These are phyloP conservation scores for Clinocottus analis DNA, from an alignment of 2,113 vertebrate genomes.

Conservation along the genomic window DNA sequence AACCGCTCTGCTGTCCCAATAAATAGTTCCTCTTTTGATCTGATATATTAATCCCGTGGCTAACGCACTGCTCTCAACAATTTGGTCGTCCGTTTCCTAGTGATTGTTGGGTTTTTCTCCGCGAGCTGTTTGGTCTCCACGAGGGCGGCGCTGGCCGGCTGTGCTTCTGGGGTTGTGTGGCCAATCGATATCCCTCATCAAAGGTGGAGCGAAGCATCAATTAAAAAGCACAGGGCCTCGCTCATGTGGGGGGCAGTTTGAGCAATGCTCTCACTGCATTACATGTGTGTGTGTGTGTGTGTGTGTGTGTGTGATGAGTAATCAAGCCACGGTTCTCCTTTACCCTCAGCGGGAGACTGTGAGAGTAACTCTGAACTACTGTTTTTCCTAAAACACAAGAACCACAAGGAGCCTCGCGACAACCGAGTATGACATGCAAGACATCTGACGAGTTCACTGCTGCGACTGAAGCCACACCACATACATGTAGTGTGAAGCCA, in stretches of 20 bases:
- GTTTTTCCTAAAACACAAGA: too few species aligned
- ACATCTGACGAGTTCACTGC: slow-evolving; percentile 26
- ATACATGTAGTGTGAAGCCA: too few species aligned
- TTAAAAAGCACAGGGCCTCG: slow-evolving; percentile 72
- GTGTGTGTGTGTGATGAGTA: slow-evolving; percentile 66
- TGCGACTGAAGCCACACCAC: slow-evolving; percentile 19
- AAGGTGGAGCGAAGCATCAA: slow-evolving; percentile 77
- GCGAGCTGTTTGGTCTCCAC: slow-evolving; percentile 60
- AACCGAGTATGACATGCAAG: slow-evolving; percentile 24
- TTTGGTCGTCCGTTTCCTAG: slow-evolving; percentile 74
- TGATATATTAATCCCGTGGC: slow-evolving; percentile 58
- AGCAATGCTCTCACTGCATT: slow-evolving; percentile 68
- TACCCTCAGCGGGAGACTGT: slow-evolving; percentile 52
- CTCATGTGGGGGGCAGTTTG: slow-evolving; percentile 44
- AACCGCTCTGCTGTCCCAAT: slow-evolving; percentile 85
- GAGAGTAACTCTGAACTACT: slow-evolving; percentile 68
- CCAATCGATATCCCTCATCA: slow-evolving; percentile 77
- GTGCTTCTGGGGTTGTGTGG: slow-evolving; percentile 63
- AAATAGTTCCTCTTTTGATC: slow-evolving; percentile 81
- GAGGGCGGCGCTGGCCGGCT: slow-evolving; percentile 41
- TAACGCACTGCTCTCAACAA: slow-evolving; percentile 70
- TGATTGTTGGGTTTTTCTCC: slow-evolving; percentile 54
- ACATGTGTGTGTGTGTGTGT: slow-evolving; percentile 34
- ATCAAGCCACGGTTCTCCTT: slow-evolving; percentile 69
- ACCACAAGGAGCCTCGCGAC: slow-evolving; percentile 13